Evolutionary conservation across 2,797 vertebrate species (phyloP).

Genomic region (Antrozous pallidus): DNA sequence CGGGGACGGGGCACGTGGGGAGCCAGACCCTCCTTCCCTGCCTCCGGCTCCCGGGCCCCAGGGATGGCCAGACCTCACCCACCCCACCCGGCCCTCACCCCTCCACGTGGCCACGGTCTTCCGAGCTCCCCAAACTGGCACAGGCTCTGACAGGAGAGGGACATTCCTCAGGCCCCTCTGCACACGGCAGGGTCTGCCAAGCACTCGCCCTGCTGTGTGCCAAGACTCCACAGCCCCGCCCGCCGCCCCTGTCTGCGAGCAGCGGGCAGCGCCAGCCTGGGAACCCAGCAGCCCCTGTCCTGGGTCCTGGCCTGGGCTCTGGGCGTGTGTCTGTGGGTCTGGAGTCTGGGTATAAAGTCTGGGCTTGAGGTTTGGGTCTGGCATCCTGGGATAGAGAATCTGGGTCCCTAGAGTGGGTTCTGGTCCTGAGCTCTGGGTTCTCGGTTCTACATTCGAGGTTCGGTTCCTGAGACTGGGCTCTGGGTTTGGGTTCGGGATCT

Average conservation of each 20-base stretch:
- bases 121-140: neutral
- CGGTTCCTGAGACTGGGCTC: neutral
- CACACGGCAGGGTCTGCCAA: neutral
- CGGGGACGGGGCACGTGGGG: conserved; percentile 38
- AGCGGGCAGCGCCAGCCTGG: neutral
- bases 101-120: neutral
- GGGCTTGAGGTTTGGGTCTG: neutral
- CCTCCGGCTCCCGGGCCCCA: neutral
- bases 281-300: neutral
- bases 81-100: neutral
- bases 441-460: neutral
- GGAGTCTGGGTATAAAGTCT: neutral
- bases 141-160: neutral
- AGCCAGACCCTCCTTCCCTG: neutral
- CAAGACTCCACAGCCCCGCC: neutral
- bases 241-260: neutral
- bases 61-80: neutral
- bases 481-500: neutral
- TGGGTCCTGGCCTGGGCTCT: neutral
- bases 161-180: conserved; percentile 14
- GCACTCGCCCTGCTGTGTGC: neutral
- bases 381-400: too few relatives aligned
- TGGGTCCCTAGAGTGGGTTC: neutral
- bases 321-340: neutral
- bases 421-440: neutral